Evolutionary conservation across 2,113 vertebrate genomes (phyloP), one percentile per base, ranked within the genome.

Genomic region (Melanostigma gelatinosum): DNA sequence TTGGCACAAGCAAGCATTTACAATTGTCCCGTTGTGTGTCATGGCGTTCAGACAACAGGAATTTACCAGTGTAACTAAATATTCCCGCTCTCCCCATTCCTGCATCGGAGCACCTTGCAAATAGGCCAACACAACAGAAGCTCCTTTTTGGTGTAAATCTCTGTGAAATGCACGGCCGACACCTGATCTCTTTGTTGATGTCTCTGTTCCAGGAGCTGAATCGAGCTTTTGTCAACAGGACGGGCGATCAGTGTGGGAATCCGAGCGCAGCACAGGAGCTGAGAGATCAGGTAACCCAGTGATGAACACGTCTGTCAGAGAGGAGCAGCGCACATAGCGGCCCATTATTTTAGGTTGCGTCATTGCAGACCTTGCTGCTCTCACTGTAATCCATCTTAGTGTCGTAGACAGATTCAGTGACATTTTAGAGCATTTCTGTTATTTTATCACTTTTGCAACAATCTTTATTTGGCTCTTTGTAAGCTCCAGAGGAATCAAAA

Each of bases 261-360:
- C 66, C 29, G 57, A 93, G 85, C 15, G 11, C 79, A 24, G 84
- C 73, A 29, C 86, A 92, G 87, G 91, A 94, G 82, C 89, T 93
- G 62, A 89, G 62, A 75, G 93, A 94, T 95, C 94, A 94, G 92
- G 91, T 95, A 92, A 92, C 91, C 9, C 3, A 64, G 40, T 24
- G 77, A 70, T 83, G 82, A 80, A 76, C 12, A 10, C 0, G 15
- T 79, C 77, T 16, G 22, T 86, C 68, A 48, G 72, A 67, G 66
- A 87, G 67, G 72, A 66, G 29, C 64, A 57, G 63, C 50, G 27
- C 72, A 72, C 54, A 71, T 34, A 62, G 60, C 8, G 1, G 68
- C 22, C 13, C 42, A 55, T 78, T 87, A 61, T 75, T 18, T 66
- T 22, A 70, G 38, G 34, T 36, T 73, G 27, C 29, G 48, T 16